Evolutionary conservation across 2,797 vertebrate genomes (phyloP), one percentile per base, ranked within the genome.

Genomic region (Pterois miles): DNA sequence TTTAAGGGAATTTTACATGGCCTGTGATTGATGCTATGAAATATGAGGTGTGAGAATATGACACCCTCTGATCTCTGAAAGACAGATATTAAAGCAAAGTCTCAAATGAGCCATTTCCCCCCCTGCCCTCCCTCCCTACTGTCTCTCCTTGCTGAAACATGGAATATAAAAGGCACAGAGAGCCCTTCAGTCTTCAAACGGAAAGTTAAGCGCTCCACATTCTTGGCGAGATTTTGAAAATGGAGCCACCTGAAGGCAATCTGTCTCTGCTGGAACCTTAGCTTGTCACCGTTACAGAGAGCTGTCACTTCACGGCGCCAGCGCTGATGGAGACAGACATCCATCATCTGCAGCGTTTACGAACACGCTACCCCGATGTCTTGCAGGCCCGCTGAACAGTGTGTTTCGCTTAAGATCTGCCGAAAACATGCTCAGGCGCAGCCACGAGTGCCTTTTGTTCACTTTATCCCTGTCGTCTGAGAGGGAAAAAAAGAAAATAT

Each of bases 161-260:
- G 86, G 80, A 87, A 91, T 94, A 90, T 89, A 91, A 93, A 91
- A 92, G 88, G 67, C 83, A 29, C 86, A 58, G 87, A 86, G 89
- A 92, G 91, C 86, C 92, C 90, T 92, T 92, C 92, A 92, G 91
- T 91, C 92, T 91, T 95, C 94, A 95, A 94, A 94, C 82, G 82
- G 77, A 84, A 88, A 91, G 91, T 92, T 93, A 94, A 95, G 91
- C 77, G 86, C 86, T 90, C 33, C 83, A 67, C 74, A 86, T 92
- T 89, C 82, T 79, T 56, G 76, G 87, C 53, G 76, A 83, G 85
- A 88, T 85, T 90, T 86, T 83, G 78, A 88, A 91, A 91, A 89
- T 76, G 76, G 83, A 91, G 90, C 92, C 91, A 93, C 93, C 92
- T 92, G 91, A 94, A 93, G 92, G 93, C 93, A 93, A 92, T 90